A percentile compares a stretch with the other conserved stretches of the same genome.
These are phyloP conservation scores for Nibea coibor DNA, from an alignment of 2,113 vertebrate species.

Conservation along the genomic window DNA sequence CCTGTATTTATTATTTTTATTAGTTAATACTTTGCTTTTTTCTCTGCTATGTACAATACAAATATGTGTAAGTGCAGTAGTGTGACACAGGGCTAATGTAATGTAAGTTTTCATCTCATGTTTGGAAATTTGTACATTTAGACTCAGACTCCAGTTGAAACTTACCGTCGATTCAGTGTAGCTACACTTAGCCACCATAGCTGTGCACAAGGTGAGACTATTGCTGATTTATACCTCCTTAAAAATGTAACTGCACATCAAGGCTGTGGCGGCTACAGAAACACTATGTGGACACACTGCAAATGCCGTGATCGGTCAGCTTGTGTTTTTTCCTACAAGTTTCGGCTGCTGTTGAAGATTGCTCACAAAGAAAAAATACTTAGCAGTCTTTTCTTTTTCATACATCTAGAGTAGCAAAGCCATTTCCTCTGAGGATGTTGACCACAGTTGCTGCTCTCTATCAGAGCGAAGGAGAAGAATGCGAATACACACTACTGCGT, in stretches of 20 bases:
- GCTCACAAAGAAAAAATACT: too few relatives aligned
- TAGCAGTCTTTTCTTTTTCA: too few relatives aligned
- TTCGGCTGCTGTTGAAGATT: not conserved
- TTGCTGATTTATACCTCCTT: not conserved
- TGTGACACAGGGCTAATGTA: not conserved
- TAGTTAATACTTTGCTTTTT: not conserved
- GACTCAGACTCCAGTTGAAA: not conserved
- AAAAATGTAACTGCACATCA: not conserved
- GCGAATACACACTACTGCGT: too few relatives aligned
- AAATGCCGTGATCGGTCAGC: not conserved
- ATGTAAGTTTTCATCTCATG: not conserved
- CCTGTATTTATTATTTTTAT: not conserved
- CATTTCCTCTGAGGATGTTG: too few relatives aligned
- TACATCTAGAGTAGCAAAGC: too few relatives aligned
- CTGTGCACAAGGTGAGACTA: not conserved
- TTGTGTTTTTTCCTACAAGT: not conserved
- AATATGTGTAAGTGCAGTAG: not conserved
- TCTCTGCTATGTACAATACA: not conserved
- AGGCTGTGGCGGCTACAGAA: not conserved
- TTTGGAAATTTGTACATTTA: too few relatives aligned
- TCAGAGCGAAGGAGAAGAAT: too few relatives aligned
- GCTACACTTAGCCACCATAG: not conserved
- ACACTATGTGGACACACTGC: not conserved
- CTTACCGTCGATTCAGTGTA: not conserved
- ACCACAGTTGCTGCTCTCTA: too few relatives aligned